Base-by-base conservation (phyloP, 1,140 invertebrate genomes). In the Heliothis subflexa region DNA sequence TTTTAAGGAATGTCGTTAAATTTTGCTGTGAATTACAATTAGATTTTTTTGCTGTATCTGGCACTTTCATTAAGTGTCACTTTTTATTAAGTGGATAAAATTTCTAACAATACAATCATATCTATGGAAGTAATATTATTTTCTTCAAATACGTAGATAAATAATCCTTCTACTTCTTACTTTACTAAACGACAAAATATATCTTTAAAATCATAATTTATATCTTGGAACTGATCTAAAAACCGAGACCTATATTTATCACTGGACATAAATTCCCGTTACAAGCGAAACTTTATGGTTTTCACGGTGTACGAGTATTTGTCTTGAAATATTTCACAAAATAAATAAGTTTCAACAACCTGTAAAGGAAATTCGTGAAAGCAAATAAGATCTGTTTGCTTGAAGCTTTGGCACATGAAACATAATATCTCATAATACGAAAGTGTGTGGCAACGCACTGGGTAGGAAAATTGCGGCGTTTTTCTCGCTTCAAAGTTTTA, bases 281-380 rank as follows among this genome's bases (percentile, higher is more conserved):
- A 59, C 21, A 25, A 59, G 21, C 55, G 0, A 59, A 59, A 59
- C 55, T 13, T 59, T 59, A 59, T 59, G 55, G 55, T 13, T 1
- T 40, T 5, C 55, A 59, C 25, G 55, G 28, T 59, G 55, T 59
- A 57, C 21, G 3, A 13, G 55, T 59, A 59, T 13, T 21, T 28
- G 33, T 40, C 33, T 40, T 40, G 14, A 12, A 25, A 25, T 21
- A 59, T 59, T 59, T 59, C 12, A 28, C 55, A 25, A 40, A 40
- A 7, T 40, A 40, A 59, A 25, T 28, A 59, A 7, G 11, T 59
- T 18, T 25, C 0, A 25, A 12, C 55, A 40, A 12, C 55, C 21
- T 59, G 21, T 59, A 59, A 59, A 59, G 55, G 55, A 59, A 28
- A 55, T 55, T 55, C 54, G 54, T 9, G 33, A 40, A 55, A 28